These are phyloP conservation scores for Caenorhabditis sinica DNA, from an alignment of 2,888 invertebrate genomes.

Conservation along the genomic window DNA sequence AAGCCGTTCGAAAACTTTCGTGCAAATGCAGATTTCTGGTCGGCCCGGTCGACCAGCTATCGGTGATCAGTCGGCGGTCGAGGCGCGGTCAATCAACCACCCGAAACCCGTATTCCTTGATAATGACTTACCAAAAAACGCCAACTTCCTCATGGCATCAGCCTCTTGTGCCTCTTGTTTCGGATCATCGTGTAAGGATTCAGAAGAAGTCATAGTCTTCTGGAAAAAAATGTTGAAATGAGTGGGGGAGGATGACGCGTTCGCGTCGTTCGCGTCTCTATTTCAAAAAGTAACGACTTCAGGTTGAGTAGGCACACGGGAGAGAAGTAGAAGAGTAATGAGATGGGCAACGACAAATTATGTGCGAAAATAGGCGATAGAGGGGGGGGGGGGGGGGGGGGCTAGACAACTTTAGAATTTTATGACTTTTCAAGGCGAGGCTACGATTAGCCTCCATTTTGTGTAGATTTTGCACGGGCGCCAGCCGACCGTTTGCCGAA, in stretches of 20 bases:
- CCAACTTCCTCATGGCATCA: constrained; percentile 71
- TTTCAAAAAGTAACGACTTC: constrained; percentile 42
- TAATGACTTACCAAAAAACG: constrained; percentile 72
- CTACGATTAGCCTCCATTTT: no score
- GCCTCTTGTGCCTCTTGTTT: constrained; percentile 70
- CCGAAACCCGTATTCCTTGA: background rate
- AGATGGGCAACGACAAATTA: constrained; percentile 18
- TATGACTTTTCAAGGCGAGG: constrained; percentile 13
- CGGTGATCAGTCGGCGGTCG: no score
- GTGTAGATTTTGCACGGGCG: no score
- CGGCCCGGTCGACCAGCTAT: no score
- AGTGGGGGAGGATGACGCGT: background rate
- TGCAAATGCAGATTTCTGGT: no score
- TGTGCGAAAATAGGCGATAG: background rate
- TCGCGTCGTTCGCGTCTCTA: background rate
- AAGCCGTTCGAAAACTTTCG: background rate
- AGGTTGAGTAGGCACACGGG: constrained; percentile 25
- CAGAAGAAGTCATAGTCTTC: constrained; percentile 13
- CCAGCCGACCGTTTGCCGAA: no score
- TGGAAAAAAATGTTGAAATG: background rate
- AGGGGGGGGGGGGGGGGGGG: no score
- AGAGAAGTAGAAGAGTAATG: constrained; percentile 1
- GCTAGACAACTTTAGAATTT: constrained; percentile 29
- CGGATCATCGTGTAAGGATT: constrained; percentile 45
- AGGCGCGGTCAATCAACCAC: no score